Percentiles rank a stretch among this genome's conserved stretches.
These are phyloP conservation scores for Archips xylosteana DNA, from an alignment of 2,888 invertebrate genomes.

Conservation along the genomic window DNA sequence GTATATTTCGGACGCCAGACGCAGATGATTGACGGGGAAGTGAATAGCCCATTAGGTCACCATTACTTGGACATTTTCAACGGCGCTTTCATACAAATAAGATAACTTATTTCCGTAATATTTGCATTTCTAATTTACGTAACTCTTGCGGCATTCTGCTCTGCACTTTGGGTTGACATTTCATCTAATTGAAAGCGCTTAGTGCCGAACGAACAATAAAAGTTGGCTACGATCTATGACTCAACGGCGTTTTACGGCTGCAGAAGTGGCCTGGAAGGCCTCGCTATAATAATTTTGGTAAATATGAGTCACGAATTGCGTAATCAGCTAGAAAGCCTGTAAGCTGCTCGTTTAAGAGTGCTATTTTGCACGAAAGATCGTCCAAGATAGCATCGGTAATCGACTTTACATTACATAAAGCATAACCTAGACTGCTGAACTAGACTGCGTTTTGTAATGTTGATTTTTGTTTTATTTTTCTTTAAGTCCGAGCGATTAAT, in stretches of 20 bases:
- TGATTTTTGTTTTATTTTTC: conserved; percentile 15
- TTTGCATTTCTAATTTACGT: conserved; percentile 63
- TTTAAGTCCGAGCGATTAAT: background rate
- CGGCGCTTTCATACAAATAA: conserved; percentile 52
- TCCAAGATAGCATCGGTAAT: conserved; percentile 55
- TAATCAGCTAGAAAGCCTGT: conserved; percentile 59
- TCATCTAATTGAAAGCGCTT: conserved; percentile 49
- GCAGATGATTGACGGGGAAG: conserved; percentile 53
- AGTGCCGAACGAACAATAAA: conserved; percentile 63
- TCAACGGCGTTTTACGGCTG: conserved; percentile 57
- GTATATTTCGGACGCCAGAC: conserved; percentile 42
- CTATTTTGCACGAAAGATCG: conserved; percentile 52
- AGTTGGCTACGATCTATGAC: conserved; percentile 56
- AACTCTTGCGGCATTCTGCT: conserved; percentile 52
- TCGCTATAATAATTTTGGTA: conserved; percentile 60
- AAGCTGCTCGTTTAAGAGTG: conserved; percentile 51
- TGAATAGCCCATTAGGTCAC: conserved; percentile 50
- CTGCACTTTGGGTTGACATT: conserved; percentile 44
- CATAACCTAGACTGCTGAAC: conserved; percentile 31
- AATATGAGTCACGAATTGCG: conserved; percentile 68
- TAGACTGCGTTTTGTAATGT: conserved; percentile 28
- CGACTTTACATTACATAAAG: conserved; percentile 58
- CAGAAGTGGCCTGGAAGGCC: conserved; percentile 48
- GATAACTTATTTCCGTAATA: conserved; percentile 59
- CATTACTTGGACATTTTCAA: conserved; percentile 45